Base-by-base conservation (phyloP, 2,888 invertebrate genomes). In the Tetrapedia diversipes region DNA sequence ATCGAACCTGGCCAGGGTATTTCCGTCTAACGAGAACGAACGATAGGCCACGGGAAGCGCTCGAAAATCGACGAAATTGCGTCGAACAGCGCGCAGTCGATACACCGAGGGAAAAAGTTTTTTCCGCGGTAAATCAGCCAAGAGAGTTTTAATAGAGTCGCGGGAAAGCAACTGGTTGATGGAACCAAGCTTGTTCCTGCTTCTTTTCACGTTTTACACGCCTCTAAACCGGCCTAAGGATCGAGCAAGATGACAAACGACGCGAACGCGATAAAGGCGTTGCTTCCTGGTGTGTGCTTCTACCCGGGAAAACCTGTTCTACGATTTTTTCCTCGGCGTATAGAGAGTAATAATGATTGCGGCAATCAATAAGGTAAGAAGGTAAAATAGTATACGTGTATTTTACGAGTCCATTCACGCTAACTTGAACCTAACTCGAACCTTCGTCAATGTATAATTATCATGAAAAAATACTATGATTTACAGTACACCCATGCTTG, bases 161-260 rank as follows among this genome's bases (percentile, higher is more conserved):
- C 8, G n/a, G n/a, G 64, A 54, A 43, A 43, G 32, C 39, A 39
- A 29, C 29, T 8, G 22, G 19, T 11, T 16, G 22, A 4, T 27
- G 11, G 14, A 14, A n/a, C 14, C 43, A 45, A 56, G 34, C 34
- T 56, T 56, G 65, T 49, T 49, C n/a, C 27, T 4, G 1, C 14
- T 22, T 2, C 27, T 27, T 27, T 27, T 49, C 8, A 3, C 19
- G 7, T 37, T 14, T 22, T 34, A 7, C 10, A 34, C 37, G 8
- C 4, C 8, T 34, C 3, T 4, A 34, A 45, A 49, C 29, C n/a
- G 32, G 11, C 11, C 6, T 16, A 29, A 53, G 8, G 10, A 10
- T 65, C 34, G 63, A 76, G 76, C 59, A 53, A 70, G 59, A 76
- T 67, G 70, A 22, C 66, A 70, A 78, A 51, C 49, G 39, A 16